A percentile compares a stretch with the other conserved stretches of the same genome.
These are phyloP conservation scores for Uloborus plumipes DNA, from an alignment of 2,888 invertebrate species.

Conservation along the genomic window DNA sequence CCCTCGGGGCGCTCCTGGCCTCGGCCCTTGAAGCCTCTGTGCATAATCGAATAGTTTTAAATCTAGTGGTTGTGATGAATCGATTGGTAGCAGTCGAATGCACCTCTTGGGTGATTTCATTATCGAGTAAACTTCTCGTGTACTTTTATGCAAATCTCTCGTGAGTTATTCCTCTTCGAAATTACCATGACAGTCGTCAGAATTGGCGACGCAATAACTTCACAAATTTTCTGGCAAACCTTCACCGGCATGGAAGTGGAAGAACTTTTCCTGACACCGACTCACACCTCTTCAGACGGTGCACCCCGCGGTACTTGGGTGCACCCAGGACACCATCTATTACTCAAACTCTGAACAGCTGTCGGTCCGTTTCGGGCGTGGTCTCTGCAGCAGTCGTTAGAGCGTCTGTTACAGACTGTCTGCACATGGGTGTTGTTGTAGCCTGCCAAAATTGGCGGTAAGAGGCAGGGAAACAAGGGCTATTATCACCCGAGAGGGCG, in stretches of 20 bases:
- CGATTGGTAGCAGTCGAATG: too few species aligned
- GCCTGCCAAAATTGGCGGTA: slow-evolving; percentile 22
- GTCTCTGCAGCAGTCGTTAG: slow-evolving; percentile 8
- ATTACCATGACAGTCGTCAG: background rate
- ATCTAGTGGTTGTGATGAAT: too few species aligned
- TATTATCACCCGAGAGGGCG: slow-evolving; percentile 29
- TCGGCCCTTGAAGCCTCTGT: too few species aligned
- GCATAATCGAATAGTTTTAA: too few species aligned
- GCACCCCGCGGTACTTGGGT: slow-evolving; percentile 28
- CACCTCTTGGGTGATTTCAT: too few species aligned
- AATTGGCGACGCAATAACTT: background rate
- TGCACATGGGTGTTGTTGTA: slow-evolving; percentile 31
- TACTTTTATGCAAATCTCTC: too few species aligned
- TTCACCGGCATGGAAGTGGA: too few species aligned
- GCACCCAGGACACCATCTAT: slow-evolving; percentile 40
- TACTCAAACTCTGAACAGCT: slow-evolving; percentile 53
- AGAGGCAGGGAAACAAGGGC: slow-evolving; percentile 35
- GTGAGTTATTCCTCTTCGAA: too few species aligned
- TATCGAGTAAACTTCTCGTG: too few species aligned
- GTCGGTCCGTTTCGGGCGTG: slow-evolving; percentile 46
- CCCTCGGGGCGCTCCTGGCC: too few species aligned
- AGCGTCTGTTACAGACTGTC: slow-evolving; percentile 16
- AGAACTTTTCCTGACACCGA: slow-evolving; percentile 27
- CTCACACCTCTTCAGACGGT: slow-evolving; percentile 28
- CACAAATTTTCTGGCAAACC: too few species aligned